Evolutionary conservation across 2,888 invertebrate genomes (phyloP).

Genomic region (Brenthis hecate): DNA sequence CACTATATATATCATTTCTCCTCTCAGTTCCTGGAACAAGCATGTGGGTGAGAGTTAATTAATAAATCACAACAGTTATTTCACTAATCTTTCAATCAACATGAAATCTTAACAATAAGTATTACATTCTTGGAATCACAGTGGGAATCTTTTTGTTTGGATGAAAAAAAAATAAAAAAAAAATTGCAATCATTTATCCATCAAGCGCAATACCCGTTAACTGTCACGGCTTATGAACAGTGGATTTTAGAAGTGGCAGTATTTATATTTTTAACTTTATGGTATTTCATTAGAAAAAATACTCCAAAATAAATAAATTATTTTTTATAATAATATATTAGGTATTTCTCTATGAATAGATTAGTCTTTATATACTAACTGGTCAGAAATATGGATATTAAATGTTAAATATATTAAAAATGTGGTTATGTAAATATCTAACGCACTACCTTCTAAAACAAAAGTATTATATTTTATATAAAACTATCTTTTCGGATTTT

Average conservation of each 20-base stretch:
- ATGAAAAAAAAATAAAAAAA: constrained; percentile 45
- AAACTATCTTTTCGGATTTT: too few relatives aligned
- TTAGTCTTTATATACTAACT: too few relatives aligned
- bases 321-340: neutral
- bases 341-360: too few relatives aligned
- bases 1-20: too few relatives aligned
- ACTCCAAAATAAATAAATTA: neutral
- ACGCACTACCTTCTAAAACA: neutral
- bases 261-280: neutral
- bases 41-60: neutral
- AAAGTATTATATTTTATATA: too few relatives aligned
- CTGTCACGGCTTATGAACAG: constrained; percentile 49
- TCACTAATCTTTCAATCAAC: constrained; percentile 15
- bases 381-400: too few relatives aligned
- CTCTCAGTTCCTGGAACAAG: too few relatives aligned
- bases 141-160: constrained; percentile 27
- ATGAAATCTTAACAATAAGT: constrained; percentile 16
- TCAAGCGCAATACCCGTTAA: constrained; percentile 73
- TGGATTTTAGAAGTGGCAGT: constrained; percentile 4
- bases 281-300: neutral
- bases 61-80: constrained; percentile 6
- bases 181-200: constrained; percentile 74
- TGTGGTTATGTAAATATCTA: neutral
- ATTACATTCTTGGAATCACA: constrained; percentile 24
- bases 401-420: too few relatives aligned